Evolutionary conservation across 2,888 invertebrate species (phyloP), one percentile per base, ranked within the genome.

Genomic region (Conops quadrifasciatus): DNA sequence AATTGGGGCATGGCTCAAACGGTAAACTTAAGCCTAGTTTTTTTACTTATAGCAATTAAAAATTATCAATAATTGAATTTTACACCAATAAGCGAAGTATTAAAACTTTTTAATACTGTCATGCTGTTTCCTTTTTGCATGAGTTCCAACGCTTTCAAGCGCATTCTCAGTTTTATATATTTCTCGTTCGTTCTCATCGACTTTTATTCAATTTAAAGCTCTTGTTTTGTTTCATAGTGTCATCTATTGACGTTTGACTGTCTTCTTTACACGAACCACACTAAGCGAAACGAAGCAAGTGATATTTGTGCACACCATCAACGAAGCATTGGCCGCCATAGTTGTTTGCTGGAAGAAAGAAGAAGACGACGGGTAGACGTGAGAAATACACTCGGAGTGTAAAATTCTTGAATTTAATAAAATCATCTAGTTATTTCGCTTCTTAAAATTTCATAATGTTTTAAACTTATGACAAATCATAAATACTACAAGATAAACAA

Each of bases 361-460:
- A 81, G 79, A 81, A 81, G 81, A 81, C 81, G 80, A 75, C 81
- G 80, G 75, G 80, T 78, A 78, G 77, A 81, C 76, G 74, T 71
- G 75, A 72, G 71, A 70, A 68, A 70, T 30, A 71, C 60, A 72
- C 49, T 56, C 67, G 9, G 64, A 24, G 19, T 53, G 51, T 49
- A 72, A 72, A 53, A 16, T 62, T 49, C 30, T 19, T 19, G n/a
- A 74, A 64, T 49, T 49, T 49, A 49, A 49, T 49, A 49, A 67
- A 71, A 79, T 78, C 77, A 79, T 81, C 82, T 81, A 82, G 82
- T 82, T 81, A 82, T 82, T 83, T 83, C 82, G 80, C 82, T 83
- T 77, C 21, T 51, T 13, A 15, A 53, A 65, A 30, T 63, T 67
- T 24, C 45, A 28, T 21, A 30, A 63, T 66, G 28, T 36, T 62